Base-by-base conservation (phyloP, 2,888 invertebrate species). In the Leucania comma region DNA sequence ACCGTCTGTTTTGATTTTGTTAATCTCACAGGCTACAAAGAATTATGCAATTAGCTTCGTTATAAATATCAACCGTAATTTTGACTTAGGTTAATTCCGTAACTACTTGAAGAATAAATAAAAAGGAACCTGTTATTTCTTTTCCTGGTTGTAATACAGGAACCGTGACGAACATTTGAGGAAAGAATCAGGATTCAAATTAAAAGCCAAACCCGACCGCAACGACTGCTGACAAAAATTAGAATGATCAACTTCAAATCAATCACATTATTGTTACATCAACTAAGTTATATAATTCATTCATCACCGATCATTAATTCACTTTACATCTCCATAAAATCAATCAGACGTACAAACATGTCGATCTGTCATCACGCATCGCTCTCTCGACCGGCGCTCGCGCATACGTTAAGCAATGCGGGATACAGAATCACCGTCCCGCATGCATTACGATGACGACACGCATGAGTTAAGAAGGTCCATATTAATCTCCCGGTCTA, bases 271-370 rank as follows among this genome's bases (percentile, higher is more conserved):
- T 22, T 58, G 8, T 46, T 3, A 46, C 29, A 29, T 29, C 26
- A 38, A 59, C 60, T 60, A 35, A 48, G 50, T 56, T 42, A 73
- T 20, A 62, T 38, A 22, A 38, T 22, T 78, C 61, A 78, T 65
- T 78, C 78, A 79, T 12, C 65, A 64, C 51, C 32, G 46, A 53
- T n/a, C 75, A 75, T 79, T 59, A 63, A 79, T 70, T 50, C 57
- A 22, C 53, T 79, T 61, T 60, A 78, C 42, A 57, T 70, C 60
- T 70, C 42, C 32, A 60, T 75, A 73, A 65, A 82, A 24, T 65
- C 63, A 60, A 79, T 79, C 81, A 80, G 48, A 67, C 64, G 50
- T 56, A 72, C 64, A 65, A 56, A 63, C 72, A 67, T 63, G 56
- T 67, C 64, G 20, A 20, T 73, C 67, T 48, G 54, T 77, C 71